A percentile compares a stretch with the other conserved stretches of the same genome.
These are phyloP conservation scores for Heptranchias perlo DNA, from an alignment of 2,113 vertebrate genomes.

Conservation along the genomic window DNA sequence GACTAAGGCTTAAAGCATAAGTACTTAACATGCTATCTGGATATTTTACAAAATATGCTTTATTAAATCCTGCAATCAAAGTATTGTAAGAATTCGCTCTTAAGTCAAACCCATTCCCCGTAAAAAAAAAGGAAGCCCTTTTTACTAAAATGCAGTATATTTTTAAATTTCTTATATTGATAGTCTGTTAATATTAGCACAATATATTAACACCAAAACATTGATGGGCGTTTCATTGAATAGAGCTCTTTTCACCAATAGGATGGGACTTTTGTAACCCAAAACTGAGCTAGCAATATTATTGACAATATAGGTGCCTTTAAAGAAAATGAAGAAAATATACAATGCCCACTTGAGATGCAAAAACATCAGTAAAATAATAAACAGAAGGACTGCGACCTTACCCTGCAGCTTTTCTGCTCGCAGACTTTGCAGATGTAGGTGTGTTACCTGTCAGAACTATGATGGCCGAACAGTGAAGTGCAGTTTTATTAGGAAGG, in stretches of 20 bases:
- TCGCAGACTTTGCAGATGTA: slow-evolving; percentile 27
- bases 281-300: slow-evolving; percentile 33
- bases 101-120: background rate
- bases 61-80: background rate
- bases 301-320: background rate
- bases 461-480: slow-evolving; percentile 32
- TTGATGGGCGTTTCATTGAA: background rate
- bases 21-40: background rate
- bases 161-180: background rate
- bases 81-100: background rate
- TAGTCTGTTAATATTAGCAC: background rate
- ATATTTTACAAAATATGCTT: background rate
- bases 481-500: slow-evolving; percentile 34
- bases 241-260: slow-evolving; percentile 20
- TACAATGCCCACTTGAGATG: slow-evolving; percentile 14
- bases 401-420: slow-evolving; percentile 30
- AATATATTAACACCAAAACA: background rate
- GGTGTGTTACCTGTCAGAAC: slow-evolving; percentile 31
- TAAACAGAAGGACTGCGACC: background rate
- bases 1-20: background rate
- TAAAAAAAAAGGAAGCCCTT: background rate
- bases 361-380: background rate
- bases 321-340: slow-evolving; percentile 6
- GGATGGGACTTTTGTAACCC: slow-evolving; percentile 15
- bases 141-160: background rate